Evolutionary conservation across 2,113 vertebrate species (phyloP).

Genomic region (Sorex fumeus): DNA sequence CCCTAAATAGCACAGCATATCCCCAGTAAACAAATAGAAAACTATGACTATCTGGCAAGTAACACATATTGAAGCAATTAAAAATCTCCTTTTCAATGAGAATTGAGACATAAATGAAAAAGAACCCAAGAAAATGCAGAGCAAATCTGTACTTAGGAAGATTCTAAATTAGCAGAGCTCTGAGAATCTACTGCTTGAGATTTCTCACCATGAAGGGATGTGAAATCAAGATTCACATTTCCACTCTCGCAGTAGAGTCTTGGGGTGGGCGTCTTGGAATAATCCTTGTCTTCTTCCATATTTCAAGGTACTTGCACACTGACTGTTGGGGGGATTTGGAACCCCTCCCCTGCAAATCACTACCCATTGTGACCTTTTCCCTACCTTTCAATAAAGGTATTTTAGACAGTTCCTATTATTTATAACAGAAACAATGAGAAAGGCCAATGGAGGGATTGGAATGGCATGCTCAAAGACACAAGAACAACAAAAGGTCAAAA

Average conservation of each 20-base stretch:
- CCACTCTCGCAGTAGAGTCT: neutral
- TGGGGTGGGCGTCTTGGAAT: neutral
- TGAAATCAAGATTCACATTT: neutral
- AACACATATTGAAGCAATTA: slow-evolving; percentile 67
- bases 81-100: slow-evolving; percentile 73
- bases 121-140: slow-evolving; percentile 74
- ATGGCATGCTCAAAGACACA: too few species aligned
- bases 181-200: neutral
- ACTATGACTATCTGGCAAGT: slow-evolving; percentile 74
- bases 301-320: neutral
- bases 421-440: too few species aligned
- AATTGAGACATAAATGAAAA: slow-evolving; percentile 30
- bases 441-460: too few species aligned
- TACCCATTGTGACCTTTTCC: neutral
- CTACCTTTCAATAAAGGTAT: neutral
- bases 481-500: too few species aligned
- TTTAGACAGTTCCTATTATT: too few species aligned
- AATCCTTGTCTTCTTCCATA: neutral
- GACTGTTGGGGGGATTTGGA: neutral
- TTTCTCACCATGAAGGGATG: neutral
- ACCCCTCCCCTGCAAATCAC: neutral
- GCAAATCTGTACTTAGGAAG: slow-evolving; percentile 42
- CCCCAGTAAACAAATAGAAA: slow-evolving; percentile 75
- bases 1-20: neutral
- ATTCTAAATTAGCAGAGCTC: neutral